Evolutionary conservation across 2,797 vertebrate genomes (phyloP).

Genomic region (Paramormyrops hopkinsi): DNA sequence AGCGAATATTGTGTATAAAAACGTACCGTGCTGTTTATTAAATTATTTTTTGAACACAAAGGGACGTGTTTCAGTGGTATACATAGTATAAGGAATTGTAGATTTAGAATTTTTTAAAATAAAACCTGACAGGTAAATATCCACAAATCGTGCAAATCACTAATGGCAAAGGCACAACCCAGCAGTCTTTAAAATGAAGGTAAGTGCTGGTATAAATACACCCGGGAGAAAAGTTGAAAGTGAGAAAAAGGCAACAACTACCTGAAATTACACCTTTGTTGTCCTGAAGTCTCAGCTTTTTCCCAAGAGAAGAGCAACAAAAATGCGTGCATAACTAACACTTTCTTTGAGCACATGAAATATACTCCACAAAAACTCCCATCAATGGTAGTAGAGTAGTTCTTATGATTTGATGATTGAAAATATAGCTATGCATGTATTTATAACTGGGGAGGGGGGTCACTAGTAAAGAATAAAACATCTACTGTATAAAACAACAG

Average conservation of each 20-base stretch:
- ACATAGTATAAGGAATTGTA: not conserved
- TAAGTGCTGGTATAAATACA: not conserved
- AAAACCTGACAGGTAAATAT: not conserved
- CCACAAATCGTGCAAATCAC: not conserved
- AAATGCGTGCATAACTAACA: not conserved
- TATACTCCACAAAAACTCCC: not conserved
- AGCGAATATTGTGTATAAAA: not conserved
- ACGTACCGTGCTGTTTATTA: not conserved
- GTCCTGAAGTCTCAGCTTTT: not conserved
- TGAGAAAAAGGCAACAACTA: not conserved
- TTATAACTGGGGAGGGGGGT: not conserved
- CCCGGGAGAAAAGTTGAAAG: not conserved
- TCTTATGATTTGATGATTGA: not conserved
- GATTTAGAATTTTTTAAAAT: not conserved
- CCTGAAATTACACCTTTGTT: not conserved
- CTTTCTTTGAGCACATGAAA: not conserved
- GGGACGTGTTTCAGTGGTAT: not conserved
- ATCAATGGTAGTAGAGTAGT: not conserved
- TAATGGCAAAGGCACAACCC: not conserved
- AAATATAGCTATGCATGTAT: not conserved
- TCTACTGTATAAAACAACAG: not conserved
- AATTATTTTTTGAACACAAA: not conserved
- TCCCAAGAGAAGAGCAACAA: not conserved
- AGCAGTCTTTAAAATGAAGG: not conserved
- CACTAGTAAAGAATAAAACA: not conserved